Percentiles rank a stretch among this genome's conserved stretches.
phyloP scores from a whole-genome alignment of 2,888 invertebrate genomes.

The Gymnocheta viridis region DNA sequence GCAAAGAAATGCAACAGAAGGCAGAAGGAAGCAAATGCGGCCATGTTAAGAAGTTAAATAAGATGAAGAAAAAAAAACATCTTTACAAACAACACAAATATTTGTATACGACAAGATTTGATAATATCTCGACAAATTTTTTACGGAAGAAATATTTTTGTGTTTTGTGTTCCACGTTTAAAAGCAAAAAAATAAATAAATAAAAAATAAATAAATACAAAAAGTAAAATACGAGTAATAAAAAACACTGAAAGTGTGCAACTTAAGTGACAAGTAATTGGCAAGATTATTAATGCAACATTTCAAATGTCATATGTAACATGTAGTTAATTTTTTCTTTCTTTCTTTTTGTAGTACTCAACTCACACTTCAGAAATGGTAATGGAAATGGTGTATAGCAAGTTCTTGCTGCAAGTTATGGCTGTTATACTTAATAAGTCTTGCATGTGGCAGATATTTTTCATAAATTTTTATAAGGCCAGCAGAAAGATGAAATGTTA shows the following conservation, averaged over 20 bases:
- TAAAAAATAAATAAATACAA: not conserved
- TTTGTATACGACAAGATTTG: constrained; percentile 43
- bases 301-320: constrained; percentile 31
- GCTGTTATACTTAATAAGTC: not conserved
- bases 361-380: not conserved
- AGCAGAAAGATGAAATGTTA: not conserved
- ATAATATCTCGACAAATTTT: constrained; percentile 30
- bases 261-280: constrained; percentile 41
- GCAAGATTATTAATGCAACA: constrained; percentile 47
- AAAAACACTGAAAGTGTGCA: constrained; percentile 27
- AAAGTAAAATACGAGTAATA: no score
- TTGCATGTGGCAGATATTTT: not conserved
- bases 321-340: not conserved
- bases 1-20: constrained; percentile 11
- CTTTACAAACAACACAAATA: constrained; percentile 26
- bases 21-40: constrained; percentile 1
- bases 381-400: not conserved
- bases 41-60: constrained; percentile 31
- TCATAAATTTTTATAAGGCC: not conserved
- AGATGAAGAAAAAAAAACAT: not conserved
- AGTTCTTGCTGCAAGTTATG: not conserved
- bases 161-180: not conserved
- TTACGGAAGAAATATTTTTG: constrained; percentile 8
- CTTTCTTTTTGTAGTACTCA: not conserved
- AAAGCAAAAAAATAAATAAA: not conserved